Percentiles rank a stretch among this genome's conserved stretches.
Evolutionary conservation across 2,888 invertebrate species (phyloP).

Genomic region (Pandemis cinnamomeana): DNA sequence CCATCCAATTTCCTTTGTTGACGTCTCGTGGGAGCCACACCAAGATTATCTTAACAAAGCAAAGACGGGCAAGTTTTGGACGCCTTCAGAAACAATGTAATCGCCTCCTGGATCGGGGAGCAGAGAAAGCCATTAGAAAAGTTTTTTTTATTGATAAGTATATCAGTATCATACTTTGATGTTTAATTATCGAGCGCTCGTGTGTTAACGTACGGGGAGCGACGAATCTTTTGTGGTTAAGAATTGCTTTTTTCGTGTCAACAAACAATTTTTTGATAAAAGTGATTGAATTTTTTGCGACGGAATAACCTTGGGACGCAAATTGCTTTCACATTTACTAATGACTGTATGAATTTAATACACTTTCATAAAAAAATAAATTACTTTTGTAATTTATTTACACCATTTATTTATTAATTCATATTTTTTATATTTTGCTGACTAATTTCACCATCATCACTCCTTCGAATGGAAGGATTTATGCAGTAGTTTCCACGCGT

Average conservation of each 20-base stretch:
- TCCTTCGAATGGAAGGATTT: no score
- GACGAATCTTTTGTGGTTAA: conserved; percentile 27
- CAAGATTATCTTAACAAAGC: conserved; percentile 83
- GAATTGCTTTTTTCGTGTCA: conserved; percentile 33
- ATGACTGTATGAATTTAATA: not conserved
- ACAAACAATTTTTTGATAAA: conserved; percentile 29
- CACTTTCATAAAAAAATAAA: no score
- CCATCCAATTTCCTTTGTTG: conserved; percentile 85
- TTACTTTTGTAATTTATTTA: no score
- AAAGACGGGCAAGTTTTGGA: conserved; percentile 68
- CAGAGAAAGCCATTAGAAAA: conserved; percentile 52
- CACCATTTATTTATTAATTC: no score
- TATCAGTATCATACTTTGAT: conserved; percentile 45
- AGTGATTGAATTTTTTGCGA: conserved; percentile 18
- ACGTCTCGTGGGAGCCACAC: conserved; percentile 75
- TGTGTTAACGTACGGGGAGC: conserved; percentile 21
- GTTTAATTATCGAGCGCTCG: conserved; percentile 32
- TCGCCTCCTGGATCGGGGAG: conserved; percentile 56
- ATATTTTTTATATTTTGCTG: no score
- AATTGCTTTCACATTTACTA: not conserved
- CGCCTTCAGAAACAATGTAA: conserved; percentile 71
- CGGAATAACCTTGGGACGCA: not conserved
- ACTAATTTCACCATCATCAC: no score
- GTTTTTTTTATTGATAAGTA: conserved; percentile 52
- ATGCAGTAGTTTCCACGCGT: no score